These are phyloP conservation scores for Sandelia bainsii DNA, from an alignment of 2,797 vertebrate genomes.

Conservation along the genomic window DNA sequence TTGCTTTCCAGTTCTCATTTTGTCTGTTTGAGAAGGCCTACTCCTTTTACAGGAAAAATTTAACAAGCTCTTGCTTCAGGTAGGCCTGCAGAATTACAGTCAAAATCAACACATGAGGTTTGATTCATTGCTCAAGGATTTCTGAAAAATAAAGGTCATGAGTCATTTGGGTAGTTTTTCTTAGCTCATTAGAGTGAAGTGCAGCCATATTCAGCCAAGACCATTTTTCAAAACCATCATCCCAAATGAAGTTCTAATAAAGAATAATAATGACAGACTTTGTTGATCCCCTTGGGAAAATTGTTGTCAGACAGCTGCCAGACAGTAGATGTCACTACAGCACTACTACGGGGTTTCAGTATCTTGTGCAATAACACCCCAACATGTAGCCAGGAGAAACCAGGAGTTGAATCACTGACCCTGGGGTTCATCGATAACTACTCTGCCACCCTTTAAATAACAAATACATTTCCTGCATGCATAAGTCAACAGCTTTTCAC, in stretches of 20 bases:
- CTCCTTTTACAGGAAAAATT: constrained; percentile 75
- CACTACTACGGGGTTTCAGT: too few species aligned
- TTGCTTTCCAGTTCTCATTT: constrained; percentile 74
- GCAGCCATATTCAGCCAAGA: background rate
- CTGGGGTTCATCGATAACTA: too few species aligned
- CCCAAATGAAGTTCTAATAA: too few species aligned
- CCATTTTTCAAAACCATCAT: background rate
- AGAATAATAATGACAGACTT: too few species aligned
- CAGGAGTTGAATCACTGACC: too few species aligned
- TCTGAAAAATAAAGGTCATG: background rate
- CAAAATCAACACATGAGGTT: background rate
- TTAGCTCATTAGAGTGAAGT: background rate
- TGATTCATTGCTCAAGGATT: background rate
- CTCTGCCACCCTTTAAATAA: too few species aligned
- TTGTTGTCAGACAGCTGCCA: too few species aligned
- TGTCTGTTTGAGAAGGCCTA: constrained; percentile 82
- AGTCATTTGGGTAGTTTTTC: background rate
- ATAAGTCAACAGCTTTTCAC: background rate
- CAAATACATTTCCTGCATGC: background rate
- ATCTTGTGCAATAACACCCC: too few species aligned
- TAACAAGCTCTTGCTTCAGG: constrained; percentile 83
- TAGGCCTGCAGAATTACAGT: constrained; percentile 59
- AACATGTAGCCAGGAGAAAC: too few species aligned
- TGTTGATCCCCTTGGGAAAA: too few species aligned
- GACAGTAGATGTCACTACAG: too few species aligned